Base-by-base conservation (phyloP, 1,140 invertebrate species). In the Heliothis virescens region DNA sequence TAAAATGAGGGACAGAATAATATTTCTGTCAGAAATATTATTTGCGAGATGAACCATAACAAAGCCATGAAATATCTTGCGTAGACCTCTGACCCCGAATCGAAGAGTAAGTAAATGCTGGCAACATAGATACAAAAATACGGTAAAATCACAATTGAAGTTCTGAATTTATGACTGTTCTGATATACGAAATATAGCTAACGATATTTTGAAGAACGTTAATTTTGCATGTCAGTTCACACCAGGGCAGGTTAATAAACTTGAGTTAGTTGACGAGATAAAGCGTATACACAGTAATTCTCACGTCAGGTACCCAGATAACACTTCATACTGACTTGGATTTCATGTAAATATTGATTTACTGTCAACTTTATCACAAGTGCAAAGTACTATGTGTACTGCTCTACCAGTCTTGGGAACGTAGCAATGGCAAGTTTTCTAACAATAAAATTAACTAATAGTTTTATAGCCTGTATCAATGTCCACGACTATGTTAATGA, bases 281-380 rank as follows among this genome's bases (percentile, higher is more conserved):
- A 63, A 55, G 7, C 15, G 53, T 77, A 71, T 47, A 77, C 73
- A 79, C 69, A 83, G 81, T 78, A 63, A 79, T 80, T 85, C 79
- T 82, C 79, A 81, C 80, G 76, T 75, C 85, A 87, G 84, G 84
- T 85, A 84, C 82, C 57, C 29, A 81, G 85, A 87, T 87, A 85
- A 84, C 65, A 60, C 53, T 72, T 79, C 74, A 67, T 75, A 80
- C 29, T 65, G n/a, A 53, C 41, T 48, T 52, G 48, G 34, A 60
- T 59, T 79, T 83, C 82, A 80, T 73, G 82, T 86, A 81, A 86
- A 86, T 86, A 86, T 85, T 83, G 72, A 69, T 65, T 50, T 55
- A 55, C 26, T 69, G 80, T 79, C 67, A 57, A 41, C 47, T 84
- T 84, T 83, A 76, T 73, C 65, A 11, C 13, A 57, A 73, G 76